Base-by-base conservation (phyloP, 1,140 invertebrate genomes). In the Cotesia chilonis region DNA sequence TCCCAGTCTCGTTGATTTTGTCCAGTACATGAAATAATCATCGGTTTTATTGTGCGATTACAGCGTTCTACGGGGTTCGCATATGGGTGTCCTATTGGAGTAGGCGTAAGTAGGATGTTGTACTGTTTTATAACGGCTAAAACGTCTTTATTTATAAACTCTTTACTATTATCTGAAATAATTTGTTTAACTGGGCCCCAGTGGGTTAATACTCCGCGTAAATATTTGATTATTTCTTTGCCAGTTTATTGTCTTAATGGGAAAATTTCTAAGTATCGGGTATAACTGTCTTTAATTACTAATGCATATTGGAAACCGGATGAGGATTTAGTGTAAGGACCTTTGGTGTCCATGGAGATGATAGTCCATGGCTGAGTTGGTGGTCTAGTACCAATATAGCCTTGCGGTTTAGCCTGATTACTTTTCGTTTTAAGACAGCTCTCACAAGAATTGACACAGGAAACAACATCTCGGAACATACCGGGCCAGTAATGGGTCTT, bases 1-100 rank as follows among this genome's bases (percentile, higher is more conserved):
- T 83, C 84, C 85, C 84, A 87, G 51, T 72, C 68, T 17, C 74
- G 20, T 14, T 65, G 28, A 69, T 84, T 77, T 5, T 81, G 68
- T 5, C 79, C 67, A 4, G 82, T 72, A 68, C 73, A 85, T 1
- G 78, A 69, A 2, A 77, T 38, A 14, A 70, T 70, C 55, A 59
- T 59, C 2, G 68, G 52, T 60, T 70, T 70, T 4, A 70, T 38
- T 1, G 52, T 60, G 7, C 57, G 6, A 37, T 70, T 70, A 9
- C 10, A 55, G 0, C 68, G 17, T 38, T 70, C 68, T 20, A 70
- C 68, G 3, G 68, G 68, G 68, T 70, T 70, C 12, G 68, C 57
- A 14, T 2, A 9, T 37, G 67, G 67, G 17, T 68, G 47, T 28
- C n/a, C 17, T 35, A 70, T 5, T n/a, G 68, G 54, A 7, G 68